Percentiles rank a stretch among this genome's conserved stretches.
Conservation (phyloP, 1,140 invertebrate genomes). For the Caenorhabditis elegans region DNA sequence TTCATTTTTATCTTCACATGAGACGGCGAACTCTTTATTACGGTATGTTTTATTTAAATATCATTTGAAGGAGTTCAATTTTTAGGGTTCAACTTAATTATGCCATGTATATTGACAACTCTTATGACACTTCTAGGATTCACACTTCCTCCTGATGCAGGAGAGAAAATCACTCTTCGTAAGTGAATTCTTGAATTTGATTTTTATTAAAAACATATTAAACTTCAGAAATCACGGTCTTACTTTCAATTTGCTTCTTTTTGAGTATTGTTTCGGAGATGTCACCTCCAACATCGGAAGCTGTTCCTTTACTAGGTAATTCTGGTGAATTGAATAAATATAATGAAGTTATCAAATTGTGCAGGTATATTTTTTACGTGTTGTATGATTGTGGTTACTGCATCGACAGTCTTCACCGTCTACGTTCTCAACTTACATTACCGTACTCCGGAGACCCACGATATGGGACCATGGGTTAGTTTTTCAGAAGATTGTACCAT, state of each 20-base stretch:
- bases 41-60: conserved; percentile 72
- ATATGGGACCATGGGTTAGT: conserved; percentile 88
- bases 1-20: conserved; percentile 95
- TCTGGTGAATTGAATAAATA: neutral
- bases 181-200: neutral
- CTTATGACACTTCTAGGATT: conserved; percentile 98
- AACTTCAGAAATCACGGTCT: conserved; percentile 84
- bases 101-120: conserved; percentile 93
- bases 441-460: conserved; percentile 86
- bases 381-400: conserved; percentile 99
- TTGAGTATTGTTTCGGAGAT: conserved; percentile 71
- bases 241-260: conserved; percentile 69
- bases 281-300: conserved; percentile 94
- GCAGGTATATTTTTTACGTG: conserved; percentile 98
- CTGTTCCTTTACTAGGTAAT: conserved; percentile 90
- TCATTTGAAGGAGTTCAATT: conserved; percentile 14
- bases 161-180: conserved; percentile 96
- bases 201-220: neutral
- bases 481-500: neutral
- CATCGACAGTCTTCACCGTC: conserved; percentile 97
- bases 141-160: conserved; percentile 94
- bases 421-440: conserved; percentile 99
- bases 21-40: conserved; percentile 95
- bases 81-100: conserved; percentile 89
- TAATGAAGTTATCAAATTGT: neutral